These are phyloP conservation scores for Hypanus sabinus DNA, from an alignment of 2,113 vertebrate species.

Conservation along the genomic window DNA sequence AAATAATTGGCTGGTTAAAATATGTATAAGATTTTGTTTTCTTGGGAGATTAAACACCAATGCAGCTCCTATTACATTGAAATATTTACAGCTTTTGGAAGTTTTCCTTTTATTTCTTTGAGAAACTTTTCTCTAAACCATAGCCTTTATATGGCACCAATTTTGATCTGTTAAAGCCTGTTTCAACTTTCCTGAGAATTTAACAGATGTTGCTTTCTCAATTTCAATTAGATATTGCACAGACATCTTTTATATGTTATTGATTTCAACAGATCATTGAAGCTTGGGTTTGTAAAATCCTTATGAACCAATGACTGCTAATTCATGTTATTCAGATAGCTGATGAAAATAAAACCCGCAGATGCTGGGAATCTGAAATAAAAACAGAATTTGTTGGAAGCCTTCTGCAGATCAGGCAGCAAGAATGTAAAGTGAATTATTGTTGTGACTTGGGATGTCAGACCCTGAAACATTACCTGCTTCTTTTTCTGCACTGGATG, in stretches of 20 bases:
- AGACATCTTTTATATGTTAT: not conserved
- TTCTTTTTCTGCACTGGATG: no score
- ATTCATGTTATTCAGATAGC: not conserved
- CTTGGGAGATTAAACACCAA: not conserved
- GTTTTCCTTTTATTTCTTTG: not conserved
- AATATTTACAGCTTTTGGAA: slow-evolving; percentile 15
- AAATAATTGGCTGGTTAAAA: slow-evolving; percentile 14
- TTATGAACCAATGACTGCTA: not conserved
- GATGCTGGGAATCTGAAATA: no score
- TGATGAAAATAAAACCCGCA: no score
- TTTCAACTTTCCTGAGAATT: not conserved
- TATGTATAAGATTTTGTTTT: slow-evolving; percentile 20
- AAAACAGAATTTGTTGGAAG: no score
- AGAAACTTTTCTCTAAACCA: not conserved
- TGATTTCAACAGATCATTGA: not conserved
- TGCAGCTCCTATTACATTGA: not conserved
- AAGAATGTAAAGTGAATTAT: no score
- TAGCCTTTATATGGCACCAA: not conserved
- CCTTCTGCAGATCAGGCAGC: no score
- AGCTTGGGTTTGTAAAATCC: not conserved
- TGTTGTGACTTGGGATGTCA: no score
- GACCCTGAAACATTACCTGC: no score
- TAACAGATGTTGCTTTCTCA: not conserved
- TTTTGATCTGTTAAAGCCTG: not conserved
- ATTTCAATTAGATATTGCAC: not conserved